Evolutionary conservation across 2,888 invertebrate genomes (phyloP), one percentile per base, ranked within the genome.

Genomic region (Meteorus colon): DNA sequence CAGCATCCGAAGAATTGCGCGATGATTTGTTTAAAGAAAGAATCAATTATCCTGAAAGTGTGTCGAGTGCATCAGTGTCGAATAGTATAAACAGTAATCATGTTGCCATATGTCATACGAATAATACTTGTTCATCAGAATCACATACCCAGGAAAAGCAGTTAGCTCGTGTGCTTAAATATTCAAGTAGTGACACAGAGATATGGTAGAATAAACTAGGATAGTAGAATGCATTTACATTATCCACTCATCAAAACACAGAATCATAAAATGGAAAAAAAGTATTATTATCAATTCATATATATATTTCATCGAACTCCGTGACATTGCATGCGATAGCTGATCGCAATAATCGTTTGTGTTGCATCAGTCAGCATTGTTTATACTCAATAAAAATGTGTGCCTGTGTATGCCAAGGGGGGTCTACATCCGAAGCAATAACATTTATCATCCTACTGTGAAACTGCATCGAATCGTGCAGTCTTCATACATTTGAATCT

Each of bases 31-130:
- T 94, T 84, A 92, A 92, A 77, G 94, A 94, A 85, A 91, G 92
- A 86, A 94, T 94, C 79, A 94, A 94, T 89, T 94, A 94, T 89
- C 94, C 94, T 0, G 90, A 93, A 70, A 92, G 92, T 27, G 93
- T 94, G 3, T 92, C 93, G 8, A 87, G 86, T 78, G 90, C 90
- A 1, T 89, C 88, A 77, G 84, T 86, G 68, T 59, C 83, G 60
- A 77, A 67, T 48, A 48, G 19, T 65, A 19, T 3, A 37, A 37
- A 37, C 19, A 65, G 37, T 37, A 37, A 12, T n/a, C 19, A 37
- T 65, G n/a, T 55, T 5, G 10, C n/a, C 4, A 5, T 24, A 6
- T 55, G 6, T 55, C 24, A 19, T 19, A 2, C 65, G 1, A 65
- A 34, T 65, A 41, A n/a, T 24, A 65, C 3, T 65, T 37, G 41